These are phyloP conservation scores for Cephus pulcher DNA, from an alignment of 2,888 invertebrate genomes.

Conservation along the genomic window DNA sequence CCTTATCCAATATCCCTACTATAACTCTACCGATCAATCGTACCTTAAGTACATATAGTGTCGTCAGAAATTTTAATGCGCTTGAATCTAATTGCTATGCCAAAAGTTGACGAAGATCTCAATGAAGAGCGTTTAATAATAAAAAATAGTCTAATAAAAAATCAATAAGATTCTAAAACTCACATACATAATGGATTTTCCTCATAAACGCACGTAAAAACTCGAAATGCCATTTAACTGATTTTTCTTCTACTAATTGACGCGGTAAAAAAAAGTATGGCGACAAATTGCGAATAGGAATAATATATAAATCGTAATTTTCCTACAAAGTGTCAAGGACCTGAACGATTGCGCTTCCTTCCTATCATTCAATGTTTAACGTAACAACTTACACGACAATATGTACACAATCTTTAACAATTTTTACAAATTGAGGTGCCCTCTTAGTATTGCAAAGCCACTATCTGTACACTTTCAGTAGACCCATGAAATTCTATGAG, in stretches of 20 bases:
- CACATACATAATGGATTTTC: not conserved
- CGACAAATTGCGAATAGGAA: not conserved
- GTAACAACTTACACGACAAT: conserved; percentile 33
- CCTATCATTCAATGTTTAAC: conserved; percentile 28
- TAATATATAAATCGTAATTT: not conserved
- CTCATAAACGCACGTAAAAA: not conserved
- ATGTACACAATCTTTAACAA: conserved; percentile 40
- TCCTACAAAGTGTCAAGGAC: not conserved
- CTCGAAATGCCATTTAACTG: not conserved
- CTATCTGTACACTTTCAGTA: not conserved
- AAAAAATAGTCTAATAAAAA: not conserved
- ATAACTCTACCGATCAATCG: no score
- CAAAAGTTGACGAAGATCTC: not conserved
- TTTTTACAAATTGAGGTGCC: not conserved
- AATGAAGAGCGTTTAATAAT: not conserved
- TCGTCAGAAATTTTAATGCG: not conserved
- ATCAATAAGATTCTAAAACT: not conserved
- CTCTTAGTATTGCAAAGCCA: not conserved
- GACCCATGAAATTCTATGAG: not conserved
- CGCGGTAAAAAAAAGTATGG: not conserved
- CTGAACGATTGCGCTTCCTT: not conserved
- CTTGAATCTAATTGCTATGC: not conserved
- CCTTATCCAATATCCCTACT: not conserved
- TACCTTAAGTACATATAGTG: not conserved
- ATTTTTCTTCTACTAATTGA: not conserved